Evolutionary conservation across 2,113 vertebrate genomes (phyloP), one percentile per base, ranked within the genome.

Genomic region (Clupea harengus): DNA sequence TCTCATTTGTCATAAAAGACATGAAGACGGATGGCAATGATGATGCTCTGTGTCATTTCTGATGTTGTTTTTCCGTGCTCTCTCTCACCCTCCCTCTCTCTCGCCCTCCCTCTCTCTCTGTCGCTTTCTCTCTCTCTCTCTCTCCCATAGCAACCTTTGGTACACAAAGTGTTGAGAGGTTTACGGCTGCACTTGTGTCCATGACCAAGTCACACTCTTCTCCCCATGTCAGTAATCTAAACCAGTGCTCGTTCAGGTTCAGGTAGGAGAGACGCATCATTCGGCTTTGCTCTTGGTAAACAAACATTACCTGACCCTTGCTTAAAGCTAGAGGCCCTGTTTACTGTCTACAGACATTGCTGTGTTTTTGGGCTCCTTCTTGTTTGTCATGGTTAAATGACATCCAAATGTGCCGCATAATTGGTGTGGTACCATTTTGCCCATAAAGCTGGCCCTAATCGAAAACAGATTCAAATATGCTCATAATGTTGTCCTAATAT

Each of bases 181-280:
- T 94, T 88, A 88, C 88, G 46, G 90, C 87, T 81, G 89, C 91
- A 10, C 89, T 91, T 46, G 83, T 82, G 50, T 82, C 91, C 72
- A 90, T 92, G 88, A 93, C 88, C 85, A 91, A 91, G 86, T 93
- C 89, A 4, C 91, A 9, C 0, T 93, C 88, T 3, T 91, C 91
- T 81, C 91, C 90, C 84, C 90, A 90, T 20, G 89, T 93, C 80
- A 90, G 87, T 13, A 83, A 81, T 82, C 91, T 82, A 87, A 91
- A 83, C 64, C 82, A 86, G 80, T 89, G 64, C 0, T 89, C 90
- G 45, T 91, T 92, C 82, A 94, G 91, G 46, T 86, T 91, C 81
- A 90, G 93, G 92, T 93, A 91, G 88, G 83, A 7, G 28, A 78
- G 25, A 44, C 2, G 13, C 72, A 78, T 32, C 15, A 32, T 32